Base-by-base conservation (phyloP, 2,113 vertebrate species). In the Anoplopoma fimbria region DNA sequence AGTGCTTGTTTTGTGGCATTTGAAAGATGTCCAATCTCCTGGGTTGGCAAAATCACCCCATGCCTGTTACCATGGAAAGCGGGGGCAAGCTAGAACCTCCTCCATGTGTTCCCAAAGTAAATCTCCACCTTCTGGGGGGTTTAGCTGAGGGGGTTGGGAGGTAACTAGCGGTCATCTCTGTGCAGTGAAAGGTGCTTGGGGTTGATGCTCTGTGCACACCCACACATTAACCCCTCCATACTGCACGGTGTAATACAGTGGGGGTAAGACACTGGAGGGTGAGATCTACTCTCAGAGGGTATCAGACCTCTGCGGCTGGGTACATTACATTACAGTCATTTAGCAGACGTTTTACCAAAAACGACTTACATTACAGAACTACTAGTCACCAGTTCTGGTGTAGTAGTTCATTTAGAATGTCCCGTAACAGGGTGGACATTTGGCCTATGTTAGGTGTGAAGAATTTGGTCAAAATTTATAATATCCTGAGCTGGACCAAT, bases 11-110 rank as follows among this genome's bases (percentile, higher is more conserved):
- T 83, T 90, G 86, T 82, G 77, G 82, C 82, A 82, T 88, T 85
- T 92, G 87, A 91, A 93, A 87, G 87, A 91, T 92, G 92, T 90
- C 90, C 90, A 93, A 85, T 95, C 93, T 96, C 89, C 90, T 93
- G 90, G 95, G 91, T 81, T 88, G 87, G 74, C 87, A 91, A 34
- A 88, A 93, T 94, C 92, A 94, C 91, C 90, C 93, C 94, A 95
- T 90, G 82, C 84, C 64, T 87, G 93, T 94, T 95, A 92, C 93
- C 93, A 92, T 93, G 93, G 95, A 61, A 89, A 95, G 90, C 67
- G n/a, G 76, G 68, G 69, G 14, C 33, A 68, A 81, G 68, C 40
- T 84, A 55, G 85, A 87, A 88, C 93, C 89, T 87, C 94, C 93
- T 91, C 88, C 86, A 72, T 90, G 86, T 85, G 90, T 93, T 93